Evolutionary conservation across 2,113 vertebrate species (phyloP).

Genomic region (Amphiprion ocellaris): DNA sequence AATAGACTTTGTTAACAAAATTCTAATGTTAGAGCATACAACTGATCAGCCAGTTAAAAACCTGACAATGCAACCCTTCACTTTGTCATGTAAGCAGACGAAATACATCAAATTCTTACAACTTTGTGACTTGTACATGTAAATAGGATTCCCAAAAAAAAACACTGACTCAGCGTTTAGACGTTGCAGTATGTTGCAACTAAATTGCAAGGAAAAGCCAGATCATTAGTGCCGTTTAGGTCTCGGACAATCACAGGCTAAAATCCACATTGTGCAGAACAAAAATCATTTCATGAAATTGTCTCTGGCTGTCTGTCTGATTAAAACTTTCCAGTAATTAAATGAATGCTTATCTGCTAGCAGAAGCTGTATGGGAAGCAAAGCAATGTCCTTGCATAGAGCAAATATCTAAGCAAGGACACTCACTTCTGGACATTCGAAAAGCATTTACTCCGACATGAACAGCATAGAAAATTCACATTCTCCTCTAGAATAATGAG

Average conservation of each 20-base stretch:
- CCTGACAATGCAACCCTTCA: slow-evolving; percentile 22
- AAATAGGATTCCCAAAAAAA: slow-evolving; percentile 14
- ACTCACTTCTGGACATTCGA: slow-evolving; percentile 37
- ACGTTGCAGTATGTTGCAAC: slow-evolving; percentile 12
- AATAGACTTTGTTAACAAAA: neutral
- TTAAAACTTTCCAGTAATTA: slow-evolving; percentile 36
- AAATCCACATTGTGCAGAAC: slow-evolving; percentile 26
- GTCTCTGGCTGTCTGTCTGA: slow-evolving; percentile 72
- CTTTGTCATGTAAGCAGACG: neutral
- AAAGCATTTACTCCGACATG: slow-evolving; percentile 45
- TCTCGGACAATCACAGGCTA: slow-evolving; percentile 18
- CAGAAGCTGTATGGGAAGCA: slow-evolving; percentile 71
- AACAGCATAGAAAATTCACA: slow-evolving; percentile 8
- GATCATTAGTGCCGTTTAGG: slow-evolving; percentile 31
- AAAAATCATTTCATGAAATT: slow-evolving; percentile 69
- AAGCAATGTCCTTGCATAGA: slow-evolving; percentile 66
- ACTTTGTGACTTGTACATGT: neutral
- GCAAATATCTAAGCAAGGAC: slow-evolving; percentile 56
- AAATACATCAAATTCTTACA: slow-evolving; percentile 17
- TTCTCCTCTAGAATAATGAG: slow-evolving; percentile 15
- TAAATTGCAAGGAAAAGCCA: slow-evolving; percentile 33
- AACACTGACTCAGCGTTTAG: slow-evolving; percentile 13
- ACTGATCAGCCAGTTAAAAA: slow-evolving; percentile 41
- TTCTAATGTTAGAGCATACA: slow-evolving; percentile 41
- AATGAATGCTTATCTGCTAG: slow-evolving; percentile 53